Percentiles rank a stretch among this genome's conserved stretches.
phyloP scores from a whole-genome alignment of 2,888 invertebrate genomes.

The Drosophila macrospina region DNA sequence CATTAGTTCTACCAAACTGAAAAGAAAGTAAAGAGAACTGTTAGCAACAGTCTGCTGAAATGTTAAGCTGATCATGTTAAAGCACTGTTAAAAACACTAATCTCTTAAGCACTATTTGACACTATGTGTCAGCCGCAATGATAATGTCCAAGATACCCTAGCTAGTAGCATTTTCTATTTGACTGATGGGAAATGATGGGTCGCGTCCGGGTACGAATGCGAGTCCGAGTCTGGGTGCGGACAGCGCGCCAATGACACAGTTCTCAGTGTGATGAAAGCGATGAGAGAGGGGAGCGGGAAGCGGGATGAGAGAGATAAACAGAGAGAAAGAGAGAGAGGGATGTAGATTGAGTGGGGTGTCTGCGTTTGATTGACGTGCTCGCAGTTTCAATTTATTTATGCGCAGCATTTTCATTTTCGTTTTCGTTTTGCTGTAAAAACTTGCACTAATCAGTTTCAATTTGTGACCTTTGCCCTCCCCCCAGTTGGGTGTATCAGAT shows the following conservation, averaged over 20 bases:
- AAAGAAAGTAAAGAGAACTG: not conserved
- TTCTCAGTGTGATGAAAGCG: constrained; percentile 36
- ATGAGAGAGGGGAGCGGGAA: not conserved
- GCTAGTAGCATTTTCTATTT: constrained; percentile 22
- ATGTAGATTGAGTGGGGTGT: not conserved
- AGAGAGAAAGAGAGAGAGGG: not conserved
- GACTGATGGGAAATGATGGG: constrained; percentile 41
- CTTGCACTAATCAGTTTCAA: constrained; percentile 55
- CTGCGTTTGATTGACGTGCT: constrained; percentile 57
- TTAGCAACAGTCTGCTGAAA: not conserved
- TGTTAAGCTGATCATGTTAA: no score
- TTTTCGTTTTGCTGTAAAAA: constrained; percentile 5
- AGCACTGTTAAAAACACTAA: not conserved
- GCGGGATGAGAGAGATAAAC: no score
- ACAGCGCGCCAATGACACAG: constrained; percentile 59
- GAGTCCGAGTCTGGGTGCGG: constrained; percentile 22
- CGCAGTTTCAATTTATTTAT: constrained; percentile 63
- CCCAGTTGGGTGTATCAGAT: constrained; percentile 1
- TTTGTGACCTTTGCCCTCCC: constrained; percentile 22
- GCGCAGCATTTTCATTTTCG: constrained; percentile 51
- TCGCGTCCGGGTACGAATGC: constrained; percentile 47
- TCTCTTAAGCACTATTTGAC: not conserved
- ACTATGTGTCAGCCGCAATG: constrained; percentile 15
- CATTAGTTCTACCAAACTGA: no score
- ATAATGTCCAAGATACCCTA: constrained; percentile 21